Base-by-base conservation (phyloP, 2,888 invertebrate species). In the Apotomis turbidana region DNA sequence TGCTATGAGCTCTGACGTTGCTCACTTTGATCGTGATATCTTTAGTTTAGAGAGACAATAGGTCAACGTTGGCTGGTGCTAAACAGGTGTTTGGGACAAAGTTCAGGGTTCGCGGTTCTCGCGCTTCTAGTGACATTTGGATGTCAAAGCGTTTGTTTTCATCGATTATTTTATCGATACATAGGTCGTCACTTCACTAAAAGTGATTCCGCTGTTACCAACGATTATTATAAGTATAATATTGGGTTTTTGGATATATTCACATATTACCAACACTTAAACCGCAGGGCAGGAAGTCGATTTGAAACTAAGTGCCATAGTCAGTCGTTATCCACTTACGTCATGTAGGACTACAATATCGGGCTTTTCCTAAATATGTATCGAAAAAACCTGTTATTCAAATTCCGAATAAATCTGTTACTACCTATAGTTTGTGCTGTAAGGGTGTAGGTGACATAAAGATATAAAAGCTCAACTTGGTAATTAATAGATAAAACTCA, bases 31-130 rank as follows among this genome's bases (percentile, higher is more conserved):
- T 55, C 27, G 9, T 46, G 15, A 12, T 27, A 15, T n/a, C 15
- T 55, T 5, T 3, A 36, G 13, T n/a, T 8, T 60, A n/a, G 27
- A 51, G 61, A 41, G 55, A 13, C 49, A 61, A 54, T 27, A 71
- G 67, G 51, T 58, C 67, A 55, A 46, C 5, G 4, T 10, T 15
- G 62, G 51, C 49, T 71, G 57, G 71, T 41, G 15, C 6, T 38
- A 9, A 49, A 60, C 70, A 71, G 66, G 66, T 71, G 66, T 67
- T 52, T 44, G 49, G 9, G 36, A 60, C 66, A 55, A 66, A 55
- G 66, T 38, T 60, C 66, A 71, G 60, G 60, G 66, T 55, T 67
- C 55, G 60, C 15, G 15, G 62, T 54, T 70, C 41, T 57, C 57
- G 38, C 57, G 52, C 49, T 41, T 49, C 36, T 58, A 10, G 44